Conservation (phyloP, 2,113 vertebrate species). For the Perca schrenkii region DNA sequence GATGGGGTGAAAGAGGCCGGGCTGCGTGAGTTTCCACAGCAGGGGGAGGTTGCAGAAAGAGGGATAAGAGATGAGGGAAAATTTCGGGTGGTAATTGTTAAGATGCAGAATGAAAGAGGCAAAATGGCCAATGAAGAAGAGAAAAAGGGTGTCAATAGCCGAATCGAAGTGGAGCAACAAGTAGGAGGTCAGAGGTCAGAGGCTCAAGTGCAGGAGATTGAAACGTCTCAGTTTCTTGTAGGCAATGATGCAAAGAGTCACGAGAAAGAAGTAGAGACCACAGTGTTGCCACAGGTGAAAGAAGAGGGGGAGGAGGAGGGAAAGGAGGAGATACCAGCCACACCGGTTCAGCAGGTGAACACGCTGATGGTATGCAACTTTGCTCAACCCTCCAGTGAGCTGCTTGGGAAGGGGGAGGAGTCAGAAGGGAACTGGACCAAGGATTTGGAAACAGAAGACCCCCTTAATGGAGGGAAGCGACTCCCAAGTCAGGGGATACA, state of each 20-base stretch:
- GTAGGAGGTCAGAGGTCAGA: conserved; percentile 1
- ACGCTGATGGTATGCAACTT: conserved; percentile 69
- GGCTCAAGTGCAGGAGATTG: background rate
- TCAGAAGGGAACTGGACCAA: conserved; percentile 40
- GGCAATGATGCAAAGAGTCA: conserved; percentile 3
- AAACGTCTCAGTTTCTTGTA: background rate
- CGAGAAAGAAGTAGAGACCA: background rate
- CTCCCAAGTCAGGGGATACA: background rate
- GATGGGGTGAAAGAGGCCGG: background rate
- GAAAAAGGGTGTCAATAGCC: background rate
- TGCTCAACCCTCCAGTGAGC: conserved; percentile 63
- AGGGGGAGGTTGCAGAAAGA: background rate
- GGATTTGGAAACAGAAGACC: conserved; percentile 40
- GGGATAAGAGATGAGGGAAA: background rate
- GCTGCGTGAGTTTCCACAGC: background rate
- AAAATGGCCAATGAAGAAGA: background rate
- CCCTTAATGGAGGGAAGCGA: background rate
- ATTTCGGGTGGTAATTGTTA: background rate
- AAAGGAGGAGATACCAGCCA: conserved; percentile 63
- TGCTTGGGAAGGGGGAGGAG: conserved; percentile 37
- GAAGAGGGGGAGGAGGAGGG: conserved; percentile 19
- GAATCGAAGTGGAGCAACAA: background rate
- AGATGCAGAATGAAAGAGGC: background rate
- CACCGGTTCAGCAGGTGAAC: conserved; percentile 78
- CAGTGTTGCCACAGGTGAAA: conserved; percentile 2